Evolutionary conservation across 2,113 vertebrate genomes (phyloP), one percentile per base, ranked within the genome.

Genomic region (Tragulus kanchil): DNA sequence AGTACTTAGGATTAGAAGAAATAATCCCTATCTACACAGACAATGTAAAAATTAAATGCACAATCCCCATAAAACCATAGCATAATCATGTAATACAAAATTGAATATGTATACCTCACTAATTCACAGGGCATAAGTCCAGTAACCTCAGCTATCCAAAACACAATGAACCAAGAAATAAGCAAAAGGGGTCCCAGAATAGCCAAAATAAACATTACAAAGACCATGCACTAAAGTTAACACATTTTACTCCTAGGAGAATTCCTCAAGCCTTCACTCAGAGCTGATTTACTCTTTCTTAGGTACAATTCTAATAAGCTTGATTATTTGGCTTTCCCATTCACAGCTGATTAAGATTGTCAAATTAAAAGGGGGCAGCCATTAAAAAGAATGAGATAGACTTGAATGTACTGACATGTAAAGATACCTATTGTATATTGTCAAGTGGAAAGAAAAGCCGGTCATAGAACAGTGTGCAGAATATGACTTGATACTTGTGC

Each of bases 241-340:
- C 97, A 97, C 96, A 90, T 97, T 94, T 98, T 61, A 81, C 92
- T 92, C 97, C 96, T 97, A 97, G 92, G 97, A 98, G 97, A 93
- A 97, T 97, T 93, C 89, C 59, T 93, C 87, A 90, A 96, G 95
- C 95, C 75, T 95, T 97, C 96, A 95, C 85, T 96, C 84, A 71
- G 93, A 95, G 96, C 91, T 0, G 90, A 97, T 97, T 97, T 95
- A 95, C 94, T 97, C 94, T 97, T 97, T 97, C 97, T 97, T 97
- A 93, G 96, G 96, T 97, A 97, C 97, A 96, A 97, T 96, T 97
- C 97, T 97, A 97, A 98, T 98, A 96, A 97, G 96, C 93, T 97
- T 97, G 97, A 98, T 97, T 98, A 98, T 98, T 98, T 98, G 95
- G 97, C 94, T 98, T 98, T 98, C 97, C 97, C 97, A 98, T 97